Base-by-base conservation (phyloP, 2,888 invertebrate species). In the Pristionchus entomophagus region DNA sequence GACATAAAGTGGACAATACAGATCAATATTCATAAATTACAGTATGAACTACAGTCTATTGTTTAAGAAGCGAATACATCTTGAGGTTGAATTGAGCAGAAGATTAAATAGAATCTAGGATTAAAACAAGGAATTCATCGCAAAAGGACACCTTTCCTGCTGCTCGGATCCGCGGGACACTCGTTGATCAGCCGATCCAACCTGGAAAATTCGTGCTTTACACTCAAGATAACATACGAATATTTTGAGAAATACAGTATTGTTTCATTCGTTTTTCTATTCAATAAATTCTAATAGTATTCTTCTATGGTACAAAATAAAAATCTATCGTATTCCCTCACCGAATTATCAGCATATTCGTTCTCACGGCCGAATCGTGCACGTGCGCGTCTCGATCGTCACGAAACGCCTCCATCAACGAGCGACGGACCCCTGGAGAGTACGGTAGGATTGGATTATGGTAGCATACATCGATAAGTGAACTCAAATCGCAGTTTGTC, bases 121-220 rank as follows among this genome's bases (percentile, higher is more conserved):
- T 3, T 29, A 29, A 49, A 2, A 17, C 12, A 41, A 19, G 35
- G n/a, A n/a, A n/a, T n/a, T n/a, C n/a, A n/a, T n/a, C n/a, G n/a
- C n/a, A n/a, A n/a, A n/a, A n/a, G n/a, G n/a, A n/a, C 56, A 85
- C 85, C 85, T 26, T 56, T 85, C 56, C 85, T 51, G 38, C 32
- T 73, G 32, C 32, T 77, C 41, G 51, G 85, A 77, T 85, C 85
- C 26, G 35, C 38, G 17, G 85, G 85, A n/a, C 85, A 35, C 51
- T 85, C 85, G 56, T 85, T 85, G 85, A 85, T 85, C 26, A 85
- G 77, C 32, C 73, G 19, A 73, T 85, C 85, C 41, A 85, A n/a
- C 22, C 73, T 73, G 41, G n/a, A n/a, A 73, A 26, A 41, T 41
- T 35, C 8, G 22, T 22, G 8, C 14, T 22, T 17, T 56, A 56